A percentile compares a stretch with the other conserved stretches of the same genome.
Conservation (phyloP, 2,113 vertebrate species). For the Litocranius walleri region DNA sequence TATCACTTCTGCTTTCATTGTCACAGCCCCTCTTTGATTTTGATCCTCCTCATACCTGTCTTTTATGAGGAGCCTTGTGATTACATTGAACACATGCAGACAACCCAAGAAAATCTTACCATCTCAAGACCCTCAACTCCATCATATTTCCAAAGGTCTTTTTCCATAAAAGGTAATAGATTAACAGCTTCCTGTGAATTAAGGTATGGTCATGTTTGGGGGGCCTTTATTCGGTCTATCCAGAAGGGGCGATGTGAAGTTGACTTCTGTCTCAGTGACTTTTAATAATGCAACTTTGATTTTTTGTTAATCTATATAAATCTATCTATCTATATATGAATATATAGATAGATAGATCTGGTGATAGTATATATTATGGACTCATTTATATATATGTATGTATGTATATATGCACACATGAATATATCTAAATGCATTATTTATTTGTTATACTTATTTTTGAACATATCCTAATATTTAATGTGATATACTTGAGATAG, state of each 20-base stretch:
- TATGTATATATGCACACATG: not conserved
- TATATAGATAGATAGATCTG: not conserved
- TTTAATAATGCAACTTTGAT: not conserved
- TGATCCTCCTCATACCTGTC: accelerated
- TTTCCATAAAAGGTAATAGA: not conserved
- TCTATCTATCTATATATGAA: not conserved
- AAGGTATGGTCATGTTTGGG: not conserved
- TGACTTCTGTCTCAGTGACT: not conserved
- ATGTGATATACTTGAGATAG: not conserved
- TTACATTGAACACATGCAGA: accelerated
- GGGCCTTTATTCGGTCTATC: not conserved
- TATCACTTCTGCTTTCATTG: not conserved
- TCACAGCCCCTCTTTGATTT: not conserved
- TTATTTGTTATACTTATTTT: not conserved
- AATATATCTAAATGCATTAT: not conserved
- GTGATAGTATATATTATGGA: not conserved
- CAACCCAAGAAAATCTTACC: not conserved
- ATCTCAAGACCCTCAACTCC: not conserved
- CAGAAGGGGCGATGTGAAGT: not conserved
- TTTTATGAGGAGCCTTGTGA: not conserved
- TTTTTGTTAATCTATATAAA: not conserved
- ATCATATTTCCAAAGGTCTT: not conserved
- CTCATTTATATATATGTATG: not conserved
- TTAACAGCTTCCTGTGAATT: not conserved
- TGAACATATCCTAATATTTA: not conserved